Percentiles rank a stretch among this genome's conserved stretches.
phyloP scores from a whole-genome alignment of 2,113 vertebrate genomes.

The Arvicanthis niloticus region DNA sequence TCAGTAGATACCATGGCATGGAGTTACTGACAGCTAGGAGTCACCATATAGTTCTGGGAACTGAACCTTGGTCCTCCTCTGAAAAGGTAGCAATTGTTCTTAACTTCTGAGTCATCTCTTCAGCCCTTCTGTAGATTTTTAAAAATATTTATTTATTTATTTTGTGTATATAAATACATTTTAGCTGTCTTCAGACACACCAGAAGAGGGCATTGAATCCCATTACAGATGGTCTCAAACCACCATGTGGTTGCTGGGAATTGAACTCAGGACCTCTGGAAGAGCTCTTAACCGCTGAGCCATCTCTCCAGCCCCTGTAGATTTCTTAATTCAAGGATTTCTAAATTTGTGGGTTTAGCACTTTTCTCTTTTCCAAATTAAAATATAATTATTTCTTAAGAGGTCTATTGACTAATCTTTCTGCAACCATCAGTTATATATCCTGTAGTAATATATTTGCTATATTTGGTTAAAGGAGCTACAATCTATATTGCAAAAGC shows the following conservation, averaged over 20 bases:
- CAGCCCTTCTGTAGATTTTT: not conserved
- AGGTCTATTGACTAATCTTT: not conserved
- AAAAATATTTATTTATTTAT: no score
- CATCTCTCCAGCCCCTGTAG: not conserved
- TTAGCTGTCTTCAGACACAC: no score
- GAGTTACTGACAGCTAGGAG: not conserved
- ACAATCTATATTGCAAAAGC: not conserved
- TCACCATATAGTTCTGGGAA: not conserved
- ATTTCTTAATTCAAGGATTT: slow-evolving; percentile 22
- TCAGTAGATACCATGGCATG: not conserved
- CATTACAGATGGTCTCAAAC: no score
- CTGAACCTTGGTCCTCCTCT: not conserved
- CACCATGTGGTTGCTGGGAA: not conserved
- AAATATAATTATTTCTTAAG: slow-evolving; percentile 1
- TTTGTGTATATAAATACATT: no score
- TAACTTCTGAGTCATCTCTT: not conserved
- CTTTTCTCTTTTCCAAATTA: not conserved
- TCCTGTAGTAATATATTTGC: not conserved
- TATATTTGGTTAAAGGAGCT: not conserved
- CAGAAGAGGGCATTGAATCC: no score
- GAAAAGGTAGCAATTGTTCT: not conserved
- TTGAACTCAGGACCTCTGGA: not conserved
- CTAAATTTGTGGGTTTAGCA: not conserved
- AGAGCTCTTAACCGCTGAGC: not conserved
- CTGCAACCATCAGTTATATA: slow-evolving; percentile 34